Conservation (phyloP, 1,140 invertebrate genomes). For the Sycophila sp. region DNA sequence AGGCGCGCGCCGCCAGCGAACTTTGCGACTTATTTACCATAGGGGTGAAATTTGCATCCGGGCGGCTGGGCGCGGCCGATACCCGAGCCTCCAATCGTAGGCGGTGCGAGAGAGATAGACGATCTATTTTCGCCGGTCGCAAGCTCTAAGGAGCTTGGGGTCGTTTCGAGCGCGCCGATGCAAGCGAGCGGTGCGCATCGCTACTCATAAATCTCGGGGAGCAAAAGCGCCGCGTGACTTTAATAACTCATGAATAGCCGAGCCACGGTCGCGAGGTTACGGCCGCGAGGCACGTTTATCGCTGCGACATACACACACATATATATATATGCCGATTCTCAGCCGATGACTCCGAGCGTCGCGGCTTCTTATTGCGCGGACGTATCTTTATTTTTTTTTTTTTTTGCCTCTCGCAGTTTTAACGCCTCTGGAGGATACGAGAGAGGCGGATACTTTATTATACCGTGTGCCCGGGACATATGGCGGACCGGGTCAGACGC, state of each 20-base stretch:
- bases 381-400: no score
- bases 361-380: no score
- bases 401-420: no score
- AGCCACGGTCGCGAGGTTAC: background rate
- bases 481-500: no score
- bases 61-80: no score
- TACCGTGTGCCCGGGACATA: no score
- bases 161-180: background rate
- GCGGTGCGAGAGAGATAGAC: background rate
- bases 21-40: background rate
- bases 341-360: no score
- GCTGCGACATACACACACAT: background rate
- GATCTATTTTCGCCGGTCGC: background rate
- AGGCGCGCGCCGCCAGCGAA: background rate
- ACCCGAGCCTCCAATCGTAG: no score
- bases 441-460: no score
- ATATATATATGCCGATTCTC: no score
- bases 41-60: no score
- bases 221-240: conserved; percentile 1
- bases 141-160: conserved; percentile 14
- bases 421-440: no score
- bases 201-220: conserved; percentile 2
- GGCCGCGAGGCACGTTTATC: background rate
- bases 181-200: background rate
- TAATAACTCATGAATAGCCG: conserved; percentile 16